These are phyloP conservation scores for Euglossa dilemma DNA, from an alignment of 1,140 invertebrate genomes.

Conservation along the genomic window DNA sequence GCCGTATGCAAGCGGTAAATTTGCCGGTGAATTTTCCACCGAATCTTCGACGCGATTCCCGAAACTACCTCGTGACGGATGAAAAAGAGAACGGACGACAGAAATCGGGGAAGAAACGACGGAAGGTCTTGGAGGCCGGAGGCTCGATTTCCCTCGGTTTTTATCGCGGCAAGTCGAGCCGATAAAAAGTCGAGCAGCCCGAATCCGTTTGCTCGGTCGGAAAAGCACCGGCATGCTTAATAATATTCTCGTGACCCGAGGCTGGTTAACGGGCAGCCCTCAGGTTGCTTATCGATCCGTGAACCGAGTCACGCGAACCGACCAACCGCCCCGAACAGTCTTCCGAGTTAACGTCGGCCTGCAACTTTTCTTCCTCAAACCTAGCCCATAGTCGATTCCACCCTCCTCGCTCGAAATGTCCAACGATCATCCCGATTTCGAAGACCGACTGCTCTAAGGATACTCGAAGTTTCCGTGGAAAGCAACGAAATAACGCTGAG, in stretches of 20 bases:
- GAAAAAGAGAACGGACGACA: too few relatives aligned
- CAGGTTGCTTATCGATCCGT: constrained; percentile 67
- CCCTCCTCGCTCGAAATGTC: neutral
- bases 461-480: neutral
- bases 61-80: neutral
- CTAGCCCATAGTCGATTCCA: neutral
- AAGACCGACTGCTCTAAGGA: neutral
- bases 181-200: constrained; percentile 54
- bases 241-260: constrained; percentile 71
- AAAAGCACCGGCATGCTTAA: constrained; percentile 66
- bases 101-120: neutral
- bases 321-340: constrained; percentile 49
- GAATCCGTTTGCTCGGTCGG: constrained; percentile 58
- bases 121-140: neutral
- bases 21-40: neutral
- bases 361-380: constrained; percentile 38
- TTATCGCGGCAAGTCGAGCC: constrained; percentile 13
- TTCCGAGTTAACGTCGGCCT: constrained; percentile 46
- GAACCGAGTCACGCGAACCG: constrained; percentile 70
- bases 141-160: constrained; percentile 29
- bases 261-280: constrained; percentile 65
- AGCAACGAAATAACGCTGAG: too few relatives aligned
- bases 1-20: too few relatives aligned
- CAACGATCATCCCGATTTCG: neutral
- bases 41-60: neutral